Conservation (phyloP, 2,113 vertebrate species). For the Rhinichthys klamathensis region DNA sequence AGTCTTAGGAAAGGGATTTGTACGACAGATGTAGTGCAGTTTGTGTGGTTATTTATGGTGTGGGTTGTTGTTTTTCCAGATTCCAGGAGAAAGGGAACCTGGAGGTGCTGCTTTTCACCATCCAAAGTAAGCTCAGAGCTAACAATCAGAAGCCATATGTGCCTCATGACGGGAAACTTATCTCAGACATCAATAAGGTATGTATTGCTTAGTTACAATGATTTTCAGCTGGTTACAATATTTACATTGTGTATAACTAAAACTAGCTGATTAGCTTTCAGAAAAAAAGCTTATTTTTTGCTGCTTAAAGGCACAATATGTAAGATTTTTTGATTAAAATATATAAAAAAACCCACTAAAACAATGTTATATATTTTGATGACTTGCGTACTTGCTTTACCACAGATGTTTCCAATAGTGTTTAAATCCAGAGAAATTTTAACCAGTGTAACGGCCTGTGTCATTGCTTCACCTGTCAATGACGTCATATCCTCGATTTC, state of each 20-base stretch:
- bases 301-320: background rate
- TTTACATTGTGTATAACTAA: background rate
- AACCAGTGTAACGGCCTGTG: too few relatives aligned
- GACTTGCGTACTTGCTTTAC: too few relatives aligned
- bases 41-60: conserved; percentile 15
- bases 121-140: conserved; percentile 95
- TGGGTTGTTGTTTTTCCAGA: conserved; percentile 67
- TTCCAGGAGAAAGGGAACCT: conserved; percentile 97
- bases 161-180: conserved; percentile 89
- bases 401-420: too few relatives aligned
- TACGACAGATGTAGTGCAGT: background rate
- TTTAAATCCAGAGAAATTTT: too few relatives aligned
- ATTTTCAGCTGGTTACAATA: background rate
- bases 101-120: conserved; percentile 95
- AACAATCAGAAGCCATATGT: conserved; percentile 90
- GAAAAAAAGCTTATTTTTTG: background rate
- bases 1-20: background rate
- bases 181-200: conserved; percentile 96
- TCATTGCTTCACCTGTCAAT: too few relatives aligned
- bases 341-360: too few relatives aligned
- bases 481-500: too few relatives aligned
- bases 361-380: too few relatives aligned
- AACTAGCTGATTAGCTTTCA: background rate
- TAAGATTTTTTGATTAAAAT: background rate
- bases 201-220: background rate